These are phyloP conservation scores for Antennarius striatus DNA, from an alignment of 2,113 vertebrate species.

Conservation along the genomic window DNA sequence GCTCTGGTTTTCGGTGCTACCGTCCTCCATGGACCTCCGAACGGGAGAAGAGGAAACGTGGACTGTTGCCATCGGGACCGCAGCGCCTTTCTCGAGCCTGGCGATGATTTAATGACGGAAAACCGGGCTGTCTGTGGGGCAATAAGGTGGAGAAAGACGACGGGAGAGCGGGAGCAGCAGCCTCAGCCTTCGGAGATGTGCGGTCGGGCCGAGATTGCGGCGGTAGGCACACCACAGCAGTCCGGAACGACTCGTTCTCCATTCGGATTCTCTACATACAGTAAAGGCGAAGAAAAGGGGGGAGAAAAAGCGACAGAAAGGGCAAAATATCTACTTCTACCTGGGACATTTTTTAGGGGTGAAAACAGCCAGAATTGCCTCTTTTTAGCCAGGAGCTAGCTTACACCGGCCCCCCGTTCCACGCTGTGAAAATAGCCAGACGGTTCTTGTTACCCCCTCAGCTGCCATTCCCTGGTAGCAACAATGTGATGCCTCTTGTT, in stretches of 20 bases:
- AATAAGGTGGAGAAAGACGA: conserved; percentile 39
- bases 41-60: conserved; percentile 54
- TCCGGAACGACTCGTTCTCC: conserved; percentile 57
- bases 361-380: conserved; percentile 30
- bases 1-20: background rate
- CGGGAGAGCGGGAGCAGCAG: conserved; percentile 28
- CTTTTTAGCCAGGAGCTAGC: conserved; percentile 46
- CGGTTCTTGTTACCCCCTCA: conserved; percentile 47
- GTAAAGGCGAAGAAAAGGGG: conserved; percentile 15
- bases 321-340: conserved; percentile 2
- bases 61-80: conserved; percentile 54
- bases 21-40: conserved; percentile 62
- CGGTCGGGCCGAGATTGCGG: conserved; percentile 78
- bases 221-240: conserved; percentile 61
- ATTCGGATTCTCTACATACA: conserved; percentile 25
- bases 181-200: conserved; percentile 70
- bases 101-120: conserved; percentile 63
- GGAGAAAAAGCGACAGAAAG: background rate
- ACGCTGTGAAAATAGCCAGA: conserved; percentile 58
- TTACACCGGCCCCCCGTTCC: conserved; percentile 56
- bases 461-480: conserved; percentile 17
- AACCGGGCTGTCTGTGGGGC: conserved; percentile 11
- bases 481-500: conserved; percentile 9
- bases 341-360: conserved; percentile 10
- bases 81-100: conserved; percentile 25